Base-by-base conservation (phyloP, 2,888 invertebrate genomes). In the Drosophila birchii region DNA sequence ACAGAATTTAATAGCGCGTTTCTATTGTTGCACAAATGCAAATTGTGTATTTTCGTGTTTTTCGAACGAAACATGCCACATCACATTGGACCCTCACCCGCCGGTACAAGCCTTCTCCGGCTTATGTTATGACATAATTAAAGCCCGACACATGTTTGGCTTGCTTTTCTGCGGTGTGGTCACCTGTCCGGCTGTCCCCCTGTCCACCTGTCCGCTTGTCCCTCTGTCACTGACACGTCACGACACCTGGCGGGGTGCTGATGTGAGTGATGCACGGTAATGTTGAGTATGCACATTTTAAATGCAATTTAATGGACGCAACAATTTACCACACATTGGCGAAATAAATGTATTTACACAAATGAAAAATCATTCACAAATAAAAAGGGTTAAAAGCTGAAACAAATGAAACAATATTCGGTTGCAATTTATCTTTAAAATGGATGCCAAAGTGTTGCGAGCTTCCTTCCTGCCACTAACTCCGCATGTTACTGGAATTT, bases 111-210 rank as follows among this genome's bases (percentile, higher is more conserved):
- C 39, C 29, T 12, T 12, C 20, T 8, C 18, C 16, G 41, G 61
- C 61, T 62, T 62, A 76, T 76, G 55, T 70, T 76, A 55, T 76
- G 77, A 71, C 75, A 76, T 75, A 75, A 75, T 75, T 76, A 75
- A 75, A 58, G 72, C 72, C 49, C 32, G 62, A 60, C 77, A 62
- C 72, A 71, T 58, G 72, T 76, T 70, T 59, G 70, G 54, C 54
- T 58, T 57, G 68, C 58, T 43, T 58, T 57, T 45, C 75, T 36
- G 54, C 53, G 36, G 32, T 12, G 44, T 54, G 67, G 53, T 59
- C 18, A 67, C 43, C 51, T 62, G 72, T 32, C 44, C 41, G 12
- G 16, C 18, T 44, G 53, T 36, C 51, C 57, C 53, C 26, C 34
- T 53, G 53, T 53, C 62, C n/a, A 7, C 41, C 39, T 59, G 53